phyloP scores from a whole-genome alignment of 2,113 vertebrate genomes.

The Ciconia maguari region DNA sequence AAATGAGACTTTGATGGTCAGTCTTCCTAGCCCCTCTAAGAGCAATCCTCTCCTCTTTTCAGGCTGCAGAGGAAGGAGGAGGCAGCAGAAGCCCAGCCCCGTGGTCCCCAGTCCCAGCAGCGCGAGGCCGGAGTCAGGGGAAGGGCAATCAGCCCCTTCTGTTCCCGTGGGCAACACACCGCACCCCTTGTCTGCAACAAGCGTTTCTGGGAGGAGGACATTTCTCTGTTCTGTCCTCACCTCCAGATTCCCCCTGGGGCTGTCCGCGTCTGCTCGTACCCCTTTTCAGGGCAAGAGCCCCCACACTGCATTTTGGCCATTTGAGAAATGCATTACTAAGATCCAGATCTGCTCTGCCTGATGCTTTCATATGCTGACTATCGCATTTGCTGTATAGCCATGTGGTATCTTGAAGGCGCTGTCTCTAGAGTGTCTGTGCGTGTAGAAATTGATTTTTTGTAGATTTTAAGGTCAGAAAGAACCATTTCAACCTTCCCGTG shows the following conservation, averaged over 20 bases:
- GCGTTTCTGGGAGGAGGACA: background rate
- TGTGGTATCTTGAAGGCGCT: background rate
- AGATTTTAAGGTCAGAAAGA: background rate
- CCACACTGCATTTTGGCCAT: background rate
- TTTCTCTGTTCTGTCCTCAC: background rate
- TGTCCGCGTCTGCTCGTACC: fast-evolving
- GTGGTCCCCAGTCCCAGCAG: background rate
- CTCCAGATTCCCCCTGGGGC: background rate
- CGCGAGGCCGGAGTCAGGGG: background rate
- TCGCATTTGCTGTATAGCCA: background rate
- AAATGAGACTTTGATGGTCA: background rate
- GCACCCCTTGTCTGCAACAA: background rate
- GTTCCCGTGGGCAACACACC: background rate
- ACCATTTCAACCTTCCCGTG: background rate
- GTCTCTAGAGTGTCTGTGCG: background rate
- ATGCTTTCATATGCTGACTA: background rate
- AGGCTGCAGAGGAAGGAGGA: background rate
- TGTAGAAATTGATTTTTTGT: background rate
- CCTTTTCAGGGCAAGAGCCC: background rate
- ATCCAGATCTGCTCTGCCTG: background rate
- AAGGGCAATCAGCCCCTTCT: background rate
- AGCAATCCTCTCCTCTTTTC: background rate
- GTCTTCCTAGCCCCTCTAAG: background rate
- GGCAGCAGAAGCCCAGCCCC: background rate
- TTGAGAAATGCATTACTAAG: background rate